phyloP scores from a whole-genome alignment of 2,888 invertebrate species.

The Himalopsyche anomala region DNA sequence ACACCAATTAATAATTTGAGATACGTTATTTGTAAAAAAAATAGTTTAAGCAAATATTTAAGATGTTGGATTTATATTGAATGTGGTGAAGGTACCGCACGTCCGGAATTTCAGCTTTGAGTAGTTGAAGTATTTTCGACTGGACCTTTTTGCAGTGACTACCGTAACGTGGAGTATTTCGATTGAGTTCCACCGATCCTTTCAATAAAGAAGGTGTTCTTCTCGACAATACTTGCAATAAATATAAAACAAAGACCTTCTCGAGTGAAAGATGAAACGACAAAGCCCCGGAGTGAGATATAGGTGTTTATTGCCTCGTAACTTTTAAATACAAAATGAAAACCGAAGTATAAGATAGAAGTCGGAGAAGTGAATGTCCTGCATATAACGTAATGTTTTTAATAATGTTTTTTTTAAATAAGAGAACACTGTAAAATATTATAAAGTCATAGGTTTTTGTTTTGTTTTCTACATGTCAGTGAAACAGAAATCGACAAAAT shows the following conservation, averaged over 20 bases:
- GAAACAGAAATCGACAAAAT: too few relatives aligned
- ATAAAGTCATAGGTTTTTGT: too few relatives aligned
- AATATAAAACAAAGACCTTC: conserved; percentile 22
- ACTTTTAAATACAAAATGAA: conserved; percentile 20
- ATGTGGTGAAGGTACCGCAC: too few relatives aligned
- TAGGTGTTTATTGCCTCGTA: conserved; percentile 4
- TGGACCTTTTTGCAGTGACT: not conserved
- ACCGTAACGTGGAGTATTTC: not conserved
- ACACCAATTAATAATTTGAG: too few relatives aligned
- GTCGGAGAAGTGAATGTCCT: too few relatives aligned
- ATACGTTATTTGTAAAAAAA: too few relatives aligned
- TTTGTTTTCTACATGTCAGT: too few relatives aligned
- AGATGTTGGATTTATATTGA: too few relatives aligned
- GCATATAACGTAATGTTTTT: too few relatives aligned
- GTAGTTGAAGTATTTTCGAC: not conserved
- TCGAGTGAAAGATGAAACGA: not conserved
- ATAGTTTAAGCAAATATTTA: too few relatives aligned
- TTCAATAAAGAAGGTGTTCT: conserved; percentile 22
- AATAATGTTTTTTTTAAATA: too few relatives aligned
- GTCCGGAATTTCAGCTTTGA: not conserved
- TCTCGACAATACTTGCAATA: conserved; percentile 16
- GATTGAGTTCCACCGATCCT: not conserved
- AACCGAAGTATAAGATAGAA: not conserved
- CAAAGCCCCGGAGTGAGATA: not conserved
- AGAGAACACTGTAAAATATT: too few relatives aligned